Evolutionary conservation across 1,140 invertebrate species (phyloP).

Genomic region (Bombus waltoni): DNA sequence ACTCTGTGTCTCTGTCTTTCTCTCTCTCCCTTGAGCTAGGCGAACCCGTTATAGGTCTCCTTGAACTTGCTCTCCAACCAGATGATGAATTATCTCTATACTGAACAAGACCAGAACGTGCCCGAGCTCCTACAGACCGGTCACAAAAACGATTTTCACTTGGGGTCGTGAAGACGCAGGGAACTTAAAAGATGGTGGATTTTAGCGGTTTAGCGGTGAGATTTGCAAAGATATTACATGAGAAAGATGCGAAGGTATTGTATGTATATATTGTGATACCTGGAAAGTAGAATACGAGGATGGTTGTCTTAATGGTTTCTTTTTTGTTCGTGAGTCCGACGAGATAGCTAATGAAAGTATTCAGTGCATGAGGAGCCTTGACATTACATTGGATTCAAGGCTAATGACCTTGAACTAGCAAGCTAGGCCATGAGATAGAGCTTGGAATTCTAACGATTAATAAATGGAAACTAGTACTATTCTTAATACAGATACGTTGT

Average conservation of each 20-base stretch:
- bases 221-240: neutral
- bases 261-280: neutral
- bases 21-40: neutral
- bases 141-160: neutral
- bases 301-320: no score
- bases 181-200: neutral
- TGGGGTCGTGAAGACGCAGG: neutral
- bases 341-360: no score
- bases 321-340: no score
- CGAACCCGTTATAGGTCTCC: slow-evolving; percentile 20
- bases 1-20: neutral
- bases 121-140: neutral
- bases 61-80: slow-evolving; percentile 17
- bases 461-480: no score
- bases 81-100: slow-evolving; percentile 14
- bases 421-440: no score
- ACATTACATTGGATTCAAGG: no score
- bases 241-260: neutral
- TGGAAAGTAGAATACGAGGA: neutral
- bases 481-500: no score
- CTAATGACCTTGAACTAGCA: no score
- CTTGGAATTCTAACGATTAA: no score
- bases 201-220: neutral
- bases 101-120: neutral
- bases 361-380: no score